Evolutionary conservation across 37 sponge, comb jelly and placozoan species (phyloP), one percentile per base, ranked within the genome.

Genomic region (Aphrocallistes beatrix): DNA sequence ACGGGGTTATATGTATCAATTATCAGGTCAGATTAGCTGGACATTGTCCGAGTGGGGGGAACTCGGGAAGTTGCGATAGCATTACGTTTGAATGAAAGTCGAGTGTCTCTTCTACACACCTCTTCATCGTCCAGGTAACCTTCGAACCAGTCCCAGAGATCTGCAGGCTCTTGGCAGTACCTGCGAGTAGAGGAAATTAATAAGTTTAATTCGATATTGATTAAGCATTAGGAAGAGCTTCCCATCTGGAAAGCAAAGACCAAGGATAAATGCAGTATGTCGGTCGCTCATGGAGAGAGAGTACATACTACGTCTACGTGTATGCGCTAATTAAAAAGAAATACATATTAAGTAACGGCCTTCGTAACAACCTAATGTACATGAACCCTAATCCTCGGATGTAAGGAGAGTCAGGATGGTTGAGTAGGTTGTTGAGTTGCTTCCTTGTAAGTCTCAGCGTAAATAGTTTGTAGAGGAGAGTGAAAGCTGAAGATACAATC

Each of bases 401-500:
- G 89, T 90, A 96, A 0, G 93, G 93, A 8, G 93, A 95, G 85
- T 98, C 96, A 0, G 51, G 36, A 82, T 98, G 99, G 81, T 93
- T 94, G 45, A 98, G 69, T 87, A 98, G 88, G 37, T 90, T 91
- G n/a, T 90, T 90, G 32, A 98, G 49, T 85, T 98, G 99, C 82
- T 93, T 95, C 50, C 99, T 89, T 23, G 99, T 98, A 81, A 98
- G 87, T 50, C 91, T 95, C 87, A 98, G 89, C 13, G 94, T 94
- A 87, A 95, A 98, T 36, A 98, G 93, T 84, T 98, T 98, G 88
- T 86, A 98, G 34, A 98, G 93, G 37, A 98, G 89, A 69, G 96
- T 95, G 83, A 81, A 98, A 0, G 99, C 93, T 81, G 93, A 91
- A 39, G 96, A 96, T 37, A 98, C 96, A 36, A 98, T 93, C 19